phyloP scores from a whole-genome alignment of 2,797 vertebrate genomes.

The Triplophysa bombifrons region DNA sequence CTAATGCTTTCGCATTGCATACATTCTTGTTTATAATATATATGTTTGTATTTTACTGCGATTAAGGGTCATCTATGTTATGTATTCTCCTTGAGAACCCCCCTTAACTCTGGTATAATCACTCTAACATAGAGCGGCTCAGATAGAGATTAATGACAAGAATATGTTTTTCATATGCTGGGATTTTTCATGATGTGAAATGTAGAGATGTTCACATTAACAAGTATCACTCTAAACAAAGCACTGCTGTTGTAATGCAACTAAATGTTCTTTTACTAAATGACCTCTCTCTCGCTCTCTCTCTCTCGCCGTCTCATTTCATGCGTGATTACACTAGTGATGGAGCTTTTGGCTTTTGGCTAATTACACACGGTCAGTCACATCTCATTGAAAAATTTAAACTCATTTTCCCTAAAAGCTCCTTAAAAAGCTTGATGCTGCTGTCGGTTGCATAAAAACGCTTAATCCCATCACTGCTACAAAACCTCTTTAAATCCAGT shows the following conservation, averaged over 20 bases:
- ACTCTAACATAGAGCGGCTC: not conserved
- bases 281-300: slow-evolving; percentile 11
- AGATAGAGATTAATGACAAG: slow-evolving; percentile 2
- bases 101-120: not conserved
- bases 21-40: too few relatives aligned
- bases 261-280: slow-evolving; percentile 32
- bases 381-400: slow-evolving; percentile 49
- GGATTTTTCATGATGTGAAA: not conserved
- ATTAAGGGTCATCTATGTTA: not conserved
- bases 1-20: too few relatives aligned
- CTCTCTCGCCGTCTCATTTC: slow-evolving; percentile 33
- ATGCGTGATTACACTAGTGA: slow-evolving; percentile 47
- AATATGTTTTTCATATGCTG: not conserved
- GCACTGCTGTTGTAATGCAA: slow-evolving; percentile 5
- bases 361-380: slow-evolving; percentile 51
- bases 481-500: slow-evolving; percentile 35
- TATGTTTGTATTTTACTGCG: not conserved
- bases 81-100: not conserved
- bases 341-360: slow-evolving; percentile 43
- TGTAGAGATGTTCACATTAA: not conserved
- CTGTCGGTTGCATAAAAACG: slow-evolving; percentile 30
- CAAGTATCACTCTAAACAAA: slow-evolving; percentile 10
- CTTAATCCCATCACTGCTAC: slow-evolving; percentile 41
- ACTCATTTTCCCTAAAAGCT: slow-evolving; percentile 49
- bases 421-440: slow-evolving; percentile 49